These are phyloP conservation scores for Pseudanteris insignis DNA, from an alignment of 2,888 invertebrate genomes.

Conservation along the genomic window DNA sequence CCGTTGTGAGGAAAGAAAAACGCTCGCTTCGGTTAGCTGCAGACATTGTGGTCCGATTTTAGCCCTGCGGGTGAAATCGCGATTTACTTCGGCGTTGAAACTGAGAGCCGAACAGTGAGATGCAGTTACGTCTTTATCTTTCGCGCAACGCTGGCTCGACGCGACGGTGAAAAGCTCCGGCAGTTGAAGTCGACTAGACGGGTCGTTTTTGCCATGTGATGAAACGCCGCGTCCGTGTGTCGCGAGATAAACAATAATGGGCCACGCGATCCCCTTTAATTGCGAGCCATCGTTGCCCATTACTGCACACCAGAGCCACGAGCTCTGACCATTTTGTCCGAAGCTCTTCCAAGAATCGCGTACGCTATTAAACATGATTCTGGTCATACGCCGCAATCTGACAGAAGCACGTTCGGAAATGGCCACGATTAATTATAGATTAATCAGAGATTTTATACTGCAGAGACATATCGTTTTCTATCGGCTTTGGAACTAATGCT, in stretches of 20 bases:
- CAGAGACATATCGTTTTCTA: too few relatives aligned
- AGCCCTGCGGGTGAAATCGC: slow-evolving; percentile 8
- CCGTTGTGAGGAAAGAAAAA: too few relatives aligned
- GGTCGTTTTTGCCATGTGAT: slow-evolving; percentile 8
- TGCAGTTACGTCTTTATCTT: slow-evolving; percentile 10
- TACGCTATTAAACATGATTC: slow-evolving; percentile 7
- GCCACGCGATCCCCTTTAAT: slow-evolving; percentile 43
- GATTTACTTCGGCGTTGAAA: not conserved
- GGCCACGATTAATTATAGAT: too few relatives aligned
- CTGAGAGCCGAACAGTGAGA: too few relatives aligned
- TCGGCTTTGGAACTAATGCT: too few relatives aligned
- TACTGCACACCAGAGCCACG: slow-evolving; percentile 9
- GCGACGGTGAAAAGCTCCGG: too few relatives aligned
- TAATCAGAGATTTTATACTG: too few relatives aligned
- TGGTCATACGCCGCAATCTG: too few relatives aligned
- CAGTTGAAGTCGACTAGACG: slow-evolving; percentile 17
- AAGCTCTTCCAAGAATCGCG: slow-evolving; percentile 10
- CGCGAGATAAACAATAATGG: slow-evolving; percentile 48
- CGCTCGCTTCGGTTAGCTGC: too few relatives aligned
- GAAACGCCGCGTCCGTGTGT: slow-evolving; percentile 40
- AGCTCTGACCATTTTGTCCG: slow-evolving; percentile 14
- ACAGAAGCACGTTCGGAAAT: too few relatives aligned
- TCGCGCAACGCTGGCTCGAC: slow-evolving; percentile 2
- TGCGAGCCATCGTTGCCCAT: slow-evolving; percentile 16
- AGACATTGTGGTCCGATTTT: too few relatives aligned